Evolutionary conservation across 2,797 vertebrate genomes (phyloP).

Genomic region (Mus minutoides): DNA sequence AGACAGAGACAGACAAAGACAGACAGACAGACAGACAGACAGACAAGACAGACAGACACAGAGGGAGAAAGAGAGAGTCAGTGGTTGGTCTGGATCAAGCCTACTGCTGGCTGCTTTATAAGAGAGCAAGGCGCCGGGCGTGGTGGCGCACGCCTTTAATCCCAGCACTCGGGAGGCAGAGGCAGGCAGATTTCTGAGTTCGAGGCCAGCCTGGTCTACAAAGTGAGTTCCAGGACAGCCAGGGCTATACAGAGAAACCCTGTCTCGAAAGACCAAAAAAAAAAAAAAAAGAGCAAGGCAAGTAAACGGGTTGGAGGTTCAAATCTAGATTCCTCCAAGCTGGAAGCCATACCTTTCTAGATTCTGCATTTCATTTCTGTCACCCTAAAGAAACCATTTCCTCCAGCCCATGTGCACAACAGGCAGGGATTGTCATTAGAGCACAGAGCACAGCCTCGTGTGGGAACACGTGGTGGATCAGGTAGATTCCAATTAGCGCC

Average conservation of each 20-base stretch:
- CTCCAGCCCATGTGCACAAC: background rate
- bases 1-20: background rate
- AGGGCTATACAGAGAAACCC: too few relatives aligned
- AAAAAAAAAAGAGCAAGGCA: background rate
- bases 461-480: too few relatives aligned
- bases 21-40: too few relatives aligned
- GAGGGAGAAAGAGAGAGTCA: background rate
- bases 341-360: slow-evolving; percentile 30
- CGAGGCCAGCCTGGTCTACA: too few relatives aligned
- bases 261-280: too few relatives aligned
- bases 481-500: background rate
- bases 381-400: background rate
- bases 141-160: too few relatives aligned
- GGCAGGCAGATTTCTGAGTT: too few relatives aligned
- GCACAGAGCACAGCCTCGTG: background rate
- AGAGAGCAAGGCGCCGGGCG: background rate
- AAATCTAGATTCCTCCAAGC: background rate
- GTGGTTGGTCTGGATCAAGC: background rate
- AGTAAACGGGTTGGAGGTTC: background rate
- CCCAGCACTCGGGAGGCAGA: too few relatives aligned
- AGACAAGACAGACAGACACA: background rate
- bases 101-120: background rate
- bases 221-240: too few relatives aligned
- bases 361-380: background rate
- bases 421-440: background rate